Percentiles rank a stretch among this genome's conserved stretches.
Conservation (phyloP, 2,113 vertebrate genomes). For the Pleuronectes platessa region DNA sequence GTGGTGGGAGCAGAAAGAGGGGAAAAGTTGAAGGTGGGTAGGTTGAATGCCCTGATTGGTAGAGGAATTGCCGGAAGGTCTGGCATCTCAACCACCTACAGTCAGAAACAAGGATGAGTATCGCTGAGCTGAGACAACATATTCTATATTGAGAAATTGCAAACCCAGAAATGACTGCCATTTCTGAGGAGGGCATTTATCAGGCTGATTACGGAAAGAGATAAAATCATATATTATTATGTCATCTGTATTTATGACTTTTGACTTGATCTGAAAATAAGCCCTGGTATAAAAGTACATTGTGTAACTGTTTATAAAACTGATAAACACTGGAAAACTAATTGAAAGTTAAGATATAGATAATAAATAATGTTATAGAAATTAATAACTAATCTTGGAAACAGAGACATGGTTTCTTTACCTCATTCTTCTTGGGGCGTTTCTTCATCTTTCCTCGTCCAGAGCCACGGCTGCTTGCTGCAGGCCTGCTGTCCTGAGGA, state of each 20-base stretch:
- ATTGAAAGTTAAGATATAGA: no score
- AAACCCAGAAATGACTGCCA: no score
- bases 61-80: no score
- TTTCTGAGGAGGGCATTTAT: no score
- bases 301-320: neutral
- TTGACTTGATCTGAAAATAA: neutral
- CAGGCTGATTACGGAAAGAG: no score
- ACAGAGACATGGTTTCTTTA: constrained; percentile 53
- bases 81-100: no score
- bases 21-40: no score
- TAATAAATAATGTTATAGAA: neutral
- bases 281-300: neutral
- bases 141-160: no score
- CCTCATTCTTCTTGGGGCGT: constrained; percentile 84
- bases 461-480: constrained; percentile 83
- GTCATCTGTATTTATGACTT: neutral
- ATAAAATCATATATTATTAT: neutral
- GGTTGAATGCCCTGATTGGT: no score
- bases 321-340: neutral
- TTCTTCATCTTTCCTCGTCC: constrained; percentile 94
- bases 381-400: neutral
- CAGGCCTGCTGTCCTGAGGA: constrained; percentile 85
- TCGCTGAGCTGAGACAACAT: no score
- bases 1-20: no score
- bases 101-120: no score